Base-by-base conservation (phyloP, 2,113 vertebrate species). In the Melanotaenia duboulayi region DNA sequence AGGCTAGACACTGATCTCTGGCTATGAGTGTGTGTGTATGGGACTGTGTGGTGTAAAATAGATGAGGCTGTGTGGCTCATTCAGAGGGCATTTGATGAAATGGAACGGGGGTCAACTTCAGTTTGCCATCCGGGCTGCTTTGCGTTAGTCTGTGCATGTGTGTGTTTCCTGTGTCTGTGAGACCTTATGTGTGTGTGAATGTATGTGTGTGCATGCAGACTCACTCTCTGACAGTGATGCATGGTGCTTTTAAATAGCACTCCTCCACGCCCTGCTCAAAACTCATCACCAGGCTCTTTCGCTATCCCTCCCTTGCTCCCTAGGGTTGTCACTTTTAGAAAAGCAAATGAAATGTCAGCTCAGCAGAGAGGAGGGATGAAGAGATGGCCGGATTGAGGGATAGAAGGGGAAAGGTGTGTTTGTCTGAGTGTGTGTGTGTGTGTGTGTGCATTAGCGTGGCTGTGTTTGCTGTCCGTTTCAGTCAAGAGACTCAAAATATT, bases 171-270 rank as follows among this genome's bases (percentile, higher is more conserved):
- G 73, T 78, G 78, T 89, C 80, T 71, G 65, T 76, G 61, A 65
- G 65, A 32, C 12, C 8, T 24, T 23, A 20, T 4, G 37, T 46
- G 40, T 57, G 57, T 75, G 78, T 51, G 64, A 24, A 65, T 56
- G 76, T 24, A 58, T 60, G 72, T 76, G 72, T 66, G 64, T 58
- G 70, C 71, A 79, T 32, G 32, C 19, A 42, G 52, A 71, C 79
- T 63, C 65, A 73, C 75, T 64, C 65, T 22, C 80, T 93, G 94
- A 94, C 94, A 94, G 86, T 93, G 94, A 94, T 93, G 90, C 92
- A 94, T 94, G 88, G 91, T 81, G 85, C 90, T 93, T 93, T 93
- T 94, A 93, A 94, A 94, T 91, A 91, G 90, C 92, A 91, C 85
- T 91, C 90, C 87, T 92, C 91, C 91, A 91, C 86, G 77, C 90